A percentile compares a stretch with the other conserved stretches of the same genome.
Evolutionary conservation across 2,888 invertebrate genomes (phyloP).

Genomic region (Sarcophaga caerulescens): DNA sequence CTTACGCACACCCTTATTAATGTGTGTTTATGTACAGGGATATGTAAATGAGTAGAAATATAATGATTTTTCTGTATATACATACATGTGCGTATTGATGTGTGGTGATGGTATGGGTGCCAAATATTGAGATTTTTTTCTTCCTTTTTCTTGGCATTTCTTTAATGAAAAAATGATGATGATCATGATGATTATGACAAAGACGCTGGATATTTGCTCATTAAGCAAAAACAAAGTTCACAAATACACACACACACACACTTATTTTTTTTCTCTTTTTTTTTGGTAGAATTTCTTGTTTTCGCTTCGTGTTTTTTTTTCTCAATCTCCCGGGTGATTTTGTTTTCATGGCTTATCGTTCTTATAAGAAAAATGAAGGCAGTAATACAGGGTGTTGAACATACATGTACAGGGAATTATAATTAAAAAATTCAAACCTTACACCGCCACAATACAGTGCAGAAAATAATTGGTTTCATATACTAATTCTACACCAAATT

Average conservation of each 20-base stretch:
- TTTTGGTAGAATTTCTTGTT: not conserved
- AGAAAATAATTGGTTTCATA: no score
- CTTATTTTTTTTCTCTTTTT: slow-evolving; percentile 18
- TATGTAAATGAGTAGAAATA: slow-evolving; percentile 10
- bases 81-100: slow-evolving; percentile 14
- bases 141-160: not conserved
- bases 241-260: not conserved
- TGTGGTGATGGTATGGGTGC: not conserved
- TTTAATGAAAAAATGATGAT: slow-evolving; percentile 10
- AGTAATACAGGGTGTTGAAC: not conserved
- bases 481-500: no score
- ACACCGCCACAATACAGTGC: no score
- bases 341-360: no score
- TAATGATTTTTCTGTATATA: slow-evolving; percentile 4
- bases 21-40: slow-evolving; percentile 35
- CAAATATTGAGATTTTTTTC: not conserved
- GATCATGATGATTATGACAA: slow-evolving; percentile 16
- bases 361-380: slow-evolving; percentile 14
- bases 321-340: no score
- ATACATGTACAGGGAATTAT: no score
- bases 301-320: not conserved
- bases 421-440: no score
- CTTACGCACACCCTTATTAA: slow-evolving; percentile 64
- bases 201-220: slow-evolving; percentile 53
- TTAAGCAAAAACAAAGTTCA: slow-evolving; percentile 61